Evolutionary conservation across 2,113 vertebrate species (phyloP).

Genomic region (Hystrix brachyura): DNA sequence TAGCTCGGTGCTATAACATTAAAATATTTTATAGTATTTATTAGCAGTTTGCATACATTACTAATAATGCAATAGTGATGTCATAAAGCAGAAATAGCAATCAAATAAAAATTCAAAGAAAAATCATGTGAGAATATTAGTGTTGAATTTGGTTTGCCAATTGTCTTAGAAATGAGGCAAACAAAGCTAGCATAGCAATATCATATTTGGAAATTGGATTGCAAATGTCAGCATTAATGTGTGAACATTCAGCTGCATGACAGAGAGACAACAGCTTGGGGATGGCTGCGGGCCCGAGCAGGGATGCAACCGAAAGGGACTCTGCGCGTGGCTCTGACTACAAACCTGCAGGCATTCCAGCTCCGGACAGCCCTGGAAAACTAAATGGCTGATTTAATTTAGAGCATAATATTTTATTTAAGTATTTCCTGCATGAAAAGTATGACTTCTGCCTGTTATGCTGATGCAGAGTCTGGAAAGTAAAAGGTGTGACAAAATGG

Average conservation of each 20-base stretch:
- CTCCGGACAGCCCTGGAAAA: neutral
- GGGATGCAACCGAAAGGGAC: neutral
- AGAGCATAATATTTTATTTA: neutral
- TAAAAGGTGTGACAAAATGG: neutral
- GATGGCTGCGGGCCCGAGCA: neutral
- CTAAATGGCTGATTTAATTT: neutral
- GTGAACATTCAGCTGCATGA: neutral
- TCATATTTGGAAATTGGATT: neutral
- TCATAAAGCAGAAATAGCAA: neutral
- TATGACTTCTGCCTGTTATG: neutral
- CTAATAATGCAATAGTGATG: neutral
- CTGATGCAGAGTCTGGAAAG: neutral
- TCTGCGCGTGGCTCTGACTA: neutral
- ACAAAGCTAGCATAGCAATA: neutral
- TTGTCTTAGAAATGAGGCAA: neutral
- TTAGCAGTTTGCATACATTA: neutral
- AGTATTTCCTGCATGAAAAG: neutral
- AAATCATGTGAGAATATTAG: neutral
- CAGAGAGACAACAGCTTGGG: neutral
- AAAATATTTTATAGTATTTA: neutral
- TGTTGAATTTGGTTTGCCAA: neutral
- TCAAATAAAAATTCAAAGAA: neutral
- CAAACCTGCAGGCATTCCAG: neutral
- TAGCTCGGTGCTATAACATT: neutral
- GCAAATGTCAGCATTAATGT: neutral